Evolutionary conservation across 1,140 invertebrate genomes (phyloP).

Genomic region (Charaxes varanes): DNA sequence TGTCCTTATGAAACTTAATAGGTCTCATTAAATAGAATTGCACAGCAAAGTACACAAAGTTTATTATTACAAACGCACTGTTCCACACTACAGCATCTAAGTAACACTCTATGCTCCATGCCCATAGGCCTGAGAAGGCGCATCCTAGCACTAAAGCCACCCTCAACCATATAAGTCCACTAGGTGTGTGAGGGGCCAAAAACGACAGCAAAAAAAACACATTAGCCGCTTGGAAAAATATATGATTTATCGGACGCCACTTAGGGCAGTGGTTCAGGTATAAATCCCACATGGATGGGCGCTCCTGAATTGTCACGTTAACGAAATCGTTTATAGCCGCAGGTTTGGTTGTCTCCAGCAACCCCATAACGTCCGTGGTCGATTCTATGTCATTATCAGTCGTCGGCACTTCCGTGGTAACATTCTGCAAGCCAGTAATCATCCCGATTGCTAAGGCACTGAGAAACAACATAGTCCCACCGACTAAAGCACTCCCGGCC

Average conservation of each 20-base stretch:
- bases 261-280: conserved; percentile 74
- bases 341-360: conserved; percentile 45
- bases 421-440: conserved; percentile 61
- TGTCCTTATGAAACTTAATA: conserved; percentile 87
- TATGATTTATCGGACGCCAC: conserved; percentile 79
- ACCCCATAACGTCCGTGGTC: conserved; percentile 40
- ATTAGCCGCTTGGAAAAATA: conserved; percentile 90
- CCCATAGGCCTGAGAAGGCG: conserved; percentile 86
- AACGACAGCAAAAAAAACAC: conserved; percentile 87
- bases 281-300: conserved; percentile 60
- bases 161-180: conserved; percentile 86
- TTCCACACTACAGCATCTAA: conserved; percentile 92
- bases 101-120: conserved; percentile 88
- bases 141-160: conserved; percentile 85
- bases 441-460: conserved; percentile 67
- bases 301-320: conserved; percentile 57
- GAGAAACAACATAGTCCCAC: conserved; percentile 68
- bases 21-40: conserved; percentile 88
- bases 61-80: conserved; percentile 86
- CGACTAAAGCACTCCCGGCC: conserved; percentile 39
- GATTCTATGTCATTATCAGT: conserved; percentile 45
- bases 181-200: conserved; percentile 85
- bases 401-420: conserved; percentile 44
- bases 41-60: conserved; percentile 86
- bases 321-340: conserved; percentile 41